These are phyloP conservation scores for Bubalus kerabau DNA, from an alignment of 2,113 vertebrate species.

Conservation along the genomic window DNA sequence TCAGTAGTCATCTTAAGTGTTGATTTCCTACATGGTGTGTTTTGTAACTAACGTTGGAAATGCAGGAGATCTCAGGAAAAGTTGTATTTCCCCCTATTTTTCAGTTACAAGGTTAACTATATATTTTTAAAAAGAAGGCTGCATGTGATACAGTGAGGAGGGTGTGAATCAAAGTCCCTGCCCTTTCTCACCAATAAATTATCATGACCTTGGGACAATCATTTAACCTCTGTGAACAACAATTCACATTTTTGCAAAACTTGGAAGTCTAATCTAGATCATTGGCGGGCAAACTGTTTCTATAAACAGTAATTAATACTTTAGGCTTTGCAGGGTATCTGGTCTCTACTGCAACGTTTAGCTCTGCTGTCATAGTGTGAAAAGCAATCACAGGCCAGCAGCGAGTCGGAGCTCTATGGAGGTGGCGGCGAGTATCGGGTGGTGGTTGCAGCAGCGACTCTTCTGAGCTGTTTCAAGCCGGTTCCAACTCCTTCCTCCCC, in stretches of 20 bases:
- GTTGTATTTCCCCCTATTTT: background rate
- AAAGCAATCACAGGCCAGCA: conserved; percentile 76
- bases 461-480: conserved; percentile 76
- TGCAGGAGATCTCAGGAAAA: background rate
- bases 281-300: background rate
- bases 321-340: background rate
- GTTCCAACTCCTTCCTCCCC: conserved; percentile 77
- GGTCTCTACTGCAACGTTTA: background rate
- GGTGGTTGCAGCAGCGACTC: conserved; percentile 70
- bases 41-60: background rate
- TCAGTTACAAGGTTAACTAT: background rate
- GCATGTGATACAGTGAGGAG: background rate
- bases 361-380: background rate
- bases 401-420: conserved; percentile 81
- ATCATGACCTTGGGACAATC: background rate
- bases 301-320: background rate
- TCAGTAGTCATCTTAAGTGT: background rate
- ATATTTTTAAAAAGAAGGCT: background rate
- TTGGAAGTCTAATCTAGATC: background rate
- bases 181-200: background rate
- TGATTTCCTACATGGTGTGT: background rate
- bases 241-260: background rate
- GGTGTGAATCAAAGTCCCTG: background rate
- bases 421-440: conserved; percentile 70
- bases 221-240: background rate